These are phyloP conservation scores for Timema cristinae DNA, from an alignment of 2,888 invertebrate genomes.

Conservation along the genomic window DNA sequence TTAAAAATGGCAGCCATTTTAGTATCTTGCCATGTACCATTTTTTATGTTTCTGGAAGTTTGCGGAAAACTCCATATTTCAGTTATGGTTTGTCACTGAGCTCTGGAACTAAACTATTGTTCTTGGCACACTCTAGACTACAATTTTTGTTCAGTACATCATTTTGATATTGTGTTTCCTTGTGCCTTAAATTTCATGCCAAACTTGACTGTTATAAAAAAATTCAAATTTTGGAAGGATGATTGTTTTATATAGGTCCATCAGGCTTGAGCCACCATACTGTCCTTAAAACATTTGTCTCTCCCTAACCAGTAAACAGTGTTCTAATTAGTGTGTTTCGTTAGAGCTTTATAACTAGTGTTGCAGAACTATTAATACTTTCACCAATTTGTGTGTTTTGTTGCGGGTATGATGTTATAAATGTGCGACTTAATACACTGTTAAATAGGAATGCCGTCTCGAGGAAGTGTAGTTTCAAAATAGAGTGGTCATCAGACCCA, in stretches of 20 bases:
- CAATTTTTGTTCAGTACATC: background rate
- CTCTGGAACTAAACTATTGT: background rate
- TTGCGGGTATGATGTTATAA: too few species aligned
- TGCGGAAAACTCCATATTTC: slow-evolving; percentile 1
- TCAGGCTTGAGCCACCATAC: too few species aligned
- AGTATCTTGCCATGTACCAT: background rate
- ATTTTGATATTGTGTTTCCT: background rate
- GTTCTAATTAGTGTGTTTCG: too few species aligned
- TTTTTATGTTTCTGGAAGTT: slow-evolving; percentile 2
- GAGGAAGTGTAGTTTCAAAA: too few species aligned
- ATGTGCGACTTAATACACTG: too few species aligned
- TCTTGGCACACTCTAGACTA: background rate
- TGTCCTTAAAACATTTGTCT: too few species aligned
- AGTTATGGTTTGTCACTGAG: background rate
- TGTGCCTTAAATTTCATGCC: background rate
- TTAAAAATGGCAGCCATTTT: background rate
- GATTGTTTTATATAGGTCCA: background rate
- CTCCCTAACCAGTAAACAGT: too few species aligned
- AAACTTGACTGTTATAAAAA: background rate
- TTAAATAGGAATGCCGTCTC: too few species aligned
- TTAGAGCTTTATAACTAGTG: too few species aligned
- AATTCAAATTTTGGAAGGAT: background rate
- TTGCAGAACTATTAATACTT: too few species aligned
- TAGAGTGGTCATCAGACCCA: too few species aligned
- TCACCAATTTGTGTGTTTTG: too few species aligned